Base-by-base conservation (phyloP, 1,140 invertebrate species). In the Laupala kohalensis region DNA sequence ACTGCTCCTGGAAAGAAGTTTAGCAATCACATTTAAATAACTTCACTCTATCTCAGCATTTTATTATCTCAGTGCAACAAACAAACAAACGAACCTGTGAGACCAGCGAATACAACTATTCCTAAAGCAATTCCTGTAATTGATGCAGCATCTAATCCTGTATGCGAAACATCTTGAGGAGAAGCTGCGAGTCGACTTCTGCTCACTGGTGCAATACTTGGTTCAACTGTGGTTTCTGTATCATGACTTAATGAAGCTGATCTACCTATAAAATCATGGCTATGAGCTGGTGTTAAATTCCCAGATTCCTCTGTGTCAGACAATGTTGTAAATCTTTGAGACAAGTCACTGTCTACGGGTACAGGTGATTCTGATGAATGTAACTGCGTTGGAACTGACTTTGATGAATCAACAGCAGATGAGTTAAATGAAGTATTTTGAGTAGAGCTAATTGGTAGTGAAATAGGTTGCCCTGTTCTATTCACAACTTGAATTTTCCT, bases 91-190 rank as follows among this genome's bases (percentile, higher is more conserved):
- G 27, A 24, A 68, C 53, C 63, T 19, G 63, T 64, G 29, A 71
- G 69, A 27, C 23, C 69, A n/a, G 64, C 69, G 13, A 64, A 64
- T 28, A 64, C 69, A 71, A 64, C 53, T 24, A 71, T 64, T 15
- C 69, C 69, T n/a, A 71, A 15, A 64, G 69, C 62, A 26, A 71
- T 71, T 19, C 69, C 69, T 28, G 69, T 64, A 28, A 71, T 71
- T 25, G 53, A 63, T 13, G 62, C 69, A 19, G 69, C 64, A 25
- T 64, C 69, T 5, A 71, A 63, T 0, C 28, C 67, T 29, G 23
- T 25, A 27, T 68, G 28, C 5, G 67, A 23, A 4, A 12, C 19
- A 29, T 12, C n/a, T 26, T 25, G 66, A 5, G 67, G 25, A 23
- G 67, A 15, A 19, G 28, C 28, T n/a, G 67, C 28, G 15, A 68